phyloP scores from a whole-genome alignment of 2,113 vertebrate genomes.

The Corvus hawaiiensis region DNA sequence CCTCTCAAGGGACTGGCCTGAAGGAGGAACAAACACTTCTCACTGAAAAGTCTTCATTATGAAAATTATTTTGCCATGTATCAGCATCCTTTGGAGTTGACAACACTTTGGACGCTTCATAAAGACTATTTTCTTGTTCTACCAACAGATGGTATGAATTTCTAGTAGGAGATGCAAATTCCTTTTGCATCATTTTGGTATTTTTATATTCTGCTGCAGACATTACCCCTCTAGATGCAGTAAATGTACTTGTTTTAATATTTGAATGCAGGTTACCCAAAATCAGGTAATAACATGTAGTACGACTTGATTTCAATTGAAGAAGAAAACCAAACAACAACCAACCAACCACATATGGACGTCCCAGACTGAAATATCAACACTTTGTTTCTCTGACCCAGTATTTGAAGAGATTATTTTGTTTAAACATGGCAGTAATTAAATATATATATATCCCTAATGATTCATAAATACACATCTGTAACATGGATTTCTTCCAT shows the following conservation, averaged over 20 bases:
- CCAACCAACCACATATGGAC: not conserved
- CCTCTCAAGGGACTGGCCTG: not conserved
- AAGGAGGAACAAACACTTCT: not conserved
- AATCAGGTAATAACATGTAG: not conserved
- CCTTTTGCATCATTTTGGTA: not conserved
- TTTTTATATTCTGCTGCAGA: not conserved
- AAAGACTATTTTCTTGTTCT: not conserved
- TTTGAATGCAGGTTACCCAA: not conserved
- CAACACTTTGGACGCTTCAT: not conserved
- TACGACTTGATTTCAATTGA: not conserved
- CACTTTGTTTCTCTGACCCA: not conserved
- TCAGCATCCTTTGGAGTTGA: not conserved
- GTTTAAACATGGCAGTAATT: not conserved
- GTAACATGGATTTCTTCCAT: not conserved
- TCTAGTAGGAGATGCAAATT: not conserved
- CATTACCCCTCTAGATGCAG: not conserved
- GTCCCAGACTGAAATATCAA: not conserved
- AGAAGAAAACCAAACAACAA: not conserved
- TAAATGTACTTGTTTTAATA: not conserved
- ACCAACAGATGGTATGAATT: constrained; percentile 13
- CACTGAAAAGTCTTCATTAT: not conserved
- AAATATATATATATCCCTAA: not conserved
- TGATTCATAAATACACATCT: not conserved
- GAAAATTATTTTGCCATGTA: not conserved
- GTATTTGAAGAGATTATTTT: not conserved